Percentiles rank a stretch among this genome's conserved stretches.
Conservation (phyloP, 1,140 invertebrate species). For the Aleiodes sp. region DNA sequence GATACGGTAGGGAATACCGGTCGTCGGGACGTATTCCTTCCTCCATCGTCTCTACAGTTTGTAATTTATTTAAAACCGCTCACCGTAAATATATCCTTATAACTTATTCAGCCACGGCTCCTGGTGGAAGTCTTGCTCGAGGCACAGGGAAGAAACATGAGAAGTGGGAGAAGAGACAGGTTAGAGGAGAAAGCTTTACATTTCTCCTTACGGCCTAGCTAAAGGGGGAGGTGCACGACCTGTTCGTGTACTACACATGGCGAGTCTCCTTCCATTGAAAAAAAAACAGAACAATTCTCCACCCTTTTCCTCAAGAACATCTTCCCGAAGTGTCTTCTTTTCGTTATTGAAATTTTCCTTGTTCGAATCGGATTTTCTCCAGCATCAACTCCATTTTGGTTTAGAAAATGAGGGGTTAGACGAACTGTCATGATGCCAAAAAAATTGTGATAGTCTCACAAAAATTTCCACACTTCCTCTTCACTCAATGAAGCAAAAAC, state of each 20-base stretch:
- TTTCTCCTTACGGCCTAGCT: neutral
- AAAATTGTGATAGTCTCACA: no score
- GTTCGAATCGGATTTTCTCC: neutral
- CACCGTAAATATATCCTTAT: conserved; percentile 66
- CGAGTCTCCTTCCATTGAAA: conserved; percentile 7
- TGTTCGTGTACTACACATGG: conserved; percentile 5
- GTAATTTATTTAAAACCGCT: conserved; percentile 68
- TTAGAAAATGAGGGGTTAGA: neutral
- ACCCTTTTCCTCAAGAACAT: neutral
- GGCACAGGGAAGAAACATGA: neutral
- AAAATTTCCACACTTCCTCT: neutral
- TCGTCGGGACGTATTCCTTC: conserved; percentile 28
- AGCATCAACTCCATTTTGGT: no score
- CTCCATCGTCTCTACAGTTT: conserved; percentile 58
- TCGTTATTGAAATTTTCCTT: neutral
- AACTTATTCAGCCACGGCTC: conserved; percentile 59
- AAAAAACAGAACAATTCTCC: neutral
- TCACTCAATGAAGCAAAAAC: neutral
- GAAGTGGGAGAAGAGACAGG: neutral
- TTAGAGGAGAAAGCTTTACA: neutral
- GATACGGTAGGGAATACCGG: conserved; percentile 24
- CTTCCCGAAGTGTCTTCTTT: neutral
- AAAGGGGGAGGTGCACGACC: conserved; percentile 10
- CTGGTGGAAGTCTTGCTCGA: conserved; percentile 23
- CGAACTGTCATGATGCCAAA: no score